Conservation (phyloP, 2,113 vertebrate species). For the Penelope pileata region DNA sequence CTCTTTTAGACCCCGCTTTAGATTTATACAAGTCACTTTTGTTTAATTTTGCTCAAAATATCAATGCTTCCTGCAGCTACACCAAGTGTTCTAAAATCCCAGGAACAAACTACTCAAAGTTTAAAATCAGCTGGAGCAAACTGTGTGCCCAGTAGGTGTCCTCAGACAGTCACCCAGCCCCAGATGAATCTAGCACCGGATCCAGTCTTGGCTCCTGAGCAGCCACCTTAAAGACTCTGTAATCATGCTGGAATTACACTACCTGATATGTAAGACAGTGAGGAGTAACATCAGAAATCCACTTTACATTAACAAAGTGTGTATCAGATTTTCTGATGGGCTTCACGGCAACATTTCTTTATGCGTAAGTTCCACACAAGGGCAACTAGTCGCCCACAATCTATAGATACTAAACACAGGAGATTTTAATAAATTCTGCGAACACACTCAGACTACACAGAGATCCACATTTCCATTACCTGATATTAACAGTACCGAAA, state of each 20-base stretch:
- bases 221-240: background rate
- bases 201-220: background rate
- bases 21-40: rapidly evolving
- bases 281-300: background rate
- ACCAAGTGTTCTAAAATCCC: rapidly evolving
- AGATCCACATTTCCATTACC: background rate
- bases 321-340: rapidly evolving
- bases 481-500: background rate
- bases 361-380: rapidly evolving
- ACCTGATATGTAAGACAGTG: rapidly evolving
- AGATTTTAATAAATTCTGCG: rapidly evolving
- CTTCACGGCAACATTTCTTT: rapidly evolving
- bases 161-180: background rate
- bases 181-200: rapidly evolving
- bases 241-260: rapidly evolving
- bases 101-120: rapidly evolving
- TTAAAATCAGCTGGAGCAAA: rapidly evolving
- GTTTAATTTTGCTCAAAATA: rapidly evolving
- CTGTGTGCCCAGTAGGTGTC: constrained; percentile 39
- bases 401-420: background rate
- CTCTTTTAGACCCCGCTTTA: background rate
- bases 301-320: rapidly evolving
- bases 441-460: background rate
- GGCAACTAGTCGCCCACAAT: rapidly evolving
- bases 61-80: background rate